Evolutionary conservation across 2,888 invertebrate genomes (phyloP), one percentile per base, ranked within the genome.

Genomic region (Lampropteryx suffumata): DNA sequence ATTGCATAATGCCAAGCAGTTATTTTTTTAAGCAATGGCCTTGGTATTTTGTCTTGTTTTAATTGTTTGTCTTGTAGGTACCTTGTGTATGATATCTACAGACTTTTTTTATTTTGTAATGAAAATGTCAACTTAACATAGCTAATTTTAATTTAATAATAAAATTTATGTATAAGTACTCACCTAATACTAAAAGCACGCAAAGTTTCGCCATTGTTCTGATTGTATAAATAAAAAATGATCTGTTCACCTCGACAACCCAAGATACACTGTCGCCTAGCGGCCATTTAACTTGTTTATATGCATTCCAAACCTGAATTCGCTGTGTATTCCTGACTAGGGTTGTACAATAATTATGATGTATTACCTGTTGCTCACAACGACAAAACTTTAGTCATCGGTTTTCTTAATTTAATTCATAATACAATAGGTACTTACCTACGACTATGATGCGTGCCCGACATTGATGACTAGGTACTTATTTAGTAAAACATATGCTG

Each of bases 121-220:
- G n/a, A n/a, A n/a, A n/a, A n/a, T n/a, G n/a, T n/a, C n/a, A n/a
- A n/a, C n/a, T n/a, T n/a, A n/a, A n/a, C n/a, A n/a, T n/a, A n/a
- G n/a, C 24, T 24, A 7, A 6, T 24, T 24, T 24, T 7, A 1
- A 7, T 4, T 7, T 7, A 24, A 6, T 13, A 37, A 13, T 12
- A 17, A 21, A 12, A 12, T 33, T 13, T n/a, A n/a, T n/a, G n/a
- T n/a, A n/a, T n/a, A 26, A 11, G 27, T 9, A 73, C 80, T 81
- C 33, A 82, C 82, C 79, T 17, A 80, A 43, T 49, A 77, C 57
- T 39, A 79, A 65, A 50, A 77, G 58, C 14, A 65, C 57, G 37
- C 61, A 63, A 9, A 74, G 17, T 50, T 72, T 72, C 34, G 69
- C 65, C 82, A 81, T 81, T 50, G 57, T 67, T 28, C 2, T 27